Conservation (phyloP, 1,140 invertebrate genomes). For the Pachyrhynchus sulphureomaculatus region DNA sequence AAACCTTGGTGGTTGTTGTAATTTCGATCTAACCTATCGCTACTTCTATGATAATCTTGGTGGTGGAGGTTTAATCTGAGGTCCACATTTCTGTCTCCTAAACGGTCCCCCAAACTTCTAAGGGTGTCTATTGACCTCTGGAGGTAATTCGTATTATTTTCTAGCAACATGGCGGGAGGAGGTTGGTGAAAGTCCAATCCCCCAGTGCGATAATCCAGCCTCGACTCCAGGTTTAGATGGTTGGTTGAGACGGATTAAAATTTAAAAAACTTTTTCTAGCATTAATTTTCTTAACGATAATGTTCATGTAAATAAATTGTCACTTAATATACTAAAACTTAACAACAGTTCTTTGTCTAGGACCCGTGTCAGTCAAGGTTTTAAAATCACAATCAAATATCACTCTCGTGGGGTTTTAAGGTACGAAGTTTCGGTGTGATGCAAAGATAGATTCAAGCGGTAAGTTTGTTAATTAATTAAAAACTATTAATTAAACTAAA, state of each 20-base stretch:
- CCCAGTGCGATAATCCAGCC: constrained; percentile 47
- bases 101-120: constrained; percentile 53
- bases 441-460: constrained; percentile 1
- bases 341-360: constrained; percentile 5
- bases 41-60: constrained; percentile 33
- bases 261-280: not conserved
- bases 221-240: constrained; percentile 45
- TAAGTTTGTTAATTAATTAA: too few species aligned
- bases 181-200: constrained; percentile 50
- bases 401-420: constrained; percentile 23
- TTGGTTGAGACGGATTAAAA: not conserved
- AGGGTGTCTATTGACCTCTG: constrained; percentile 69
- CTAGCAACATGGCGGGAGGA: constrained; percentile 46
- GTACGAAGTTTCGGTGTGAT: constrained; percentile 16
- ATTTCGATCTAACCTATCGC: constrained; percentile 28
- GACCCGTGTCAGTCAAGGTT: constrained; percentile 21
- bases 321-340: not conserved
- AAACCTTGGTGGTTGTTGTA: constrained; percentile 36
- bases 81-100: constrained; percentile 48
- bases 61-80: constrained; percentile 46
- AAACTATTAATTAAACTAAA: not conserved
- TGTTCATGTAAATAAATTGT: not conserved
- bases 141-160: constrained; percentile 57
- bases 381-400: constrained; percentile 30
- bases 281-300: constrained; percentile 5